Conservation (phyloP, 2,113 vertebrate genomes). For the Ochotona curzoniae region DNA sequence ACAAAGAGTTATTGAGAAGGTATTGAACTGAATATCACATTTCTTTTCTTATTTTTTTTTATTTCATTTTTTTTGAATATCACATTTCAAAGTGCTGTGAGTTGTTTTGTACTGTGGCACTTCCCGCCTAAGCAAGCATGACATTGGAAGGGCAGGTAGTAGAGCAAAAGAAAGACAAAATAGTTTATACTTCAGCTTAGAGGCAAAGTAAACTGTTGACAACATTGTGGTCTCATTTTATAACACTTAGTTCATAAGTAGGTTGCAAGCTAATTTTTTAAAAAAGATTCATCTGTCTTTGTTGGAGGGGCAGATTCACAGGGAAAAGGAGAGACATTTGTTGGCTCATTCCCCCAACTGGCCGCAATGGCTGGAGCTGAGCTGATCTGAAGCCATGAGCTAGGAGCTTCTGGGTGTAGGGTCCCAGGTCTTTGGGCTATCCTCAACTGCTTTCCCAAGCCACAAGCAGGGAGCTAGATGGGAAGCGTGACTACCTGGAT, state of each 20-base stretch:
- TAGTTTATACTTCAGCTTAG: slow-evolving; percentile 14
- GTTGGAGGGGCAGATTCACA: too few relatives aligned
- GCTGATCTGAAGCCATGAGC: too few relatives aligned
- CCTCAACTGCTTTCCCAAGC: too few relatives aligned
- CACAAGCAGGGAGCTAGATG: too few relatives aligned
- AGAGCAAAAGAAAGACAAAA: slow-evolving; percentile 40
- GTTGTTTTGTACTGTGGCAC: neutral
- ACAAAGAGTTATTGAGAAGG: slow-evolving; percentile 27
- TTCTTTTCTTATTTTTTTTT: slow-evolving; percentile 37
- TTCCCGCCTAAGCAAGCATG: slow-evolving; percentile 2
- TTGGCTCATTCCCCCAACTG: too few relatives aligned
- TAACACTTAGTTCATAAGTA: slow-evolving; percentile 16
- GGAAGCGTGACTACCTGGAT: too few relatives aligned
- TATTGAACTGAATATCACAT: slow-evolving; percentile 10
- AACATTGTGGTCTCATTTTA: neutral
- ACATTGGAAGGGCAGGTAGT: slow-evolving; percentile 1
- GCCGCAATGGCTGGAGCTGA: too few relatives aligned
- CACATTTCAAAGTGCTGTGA: slow-evolving; percentile 24
- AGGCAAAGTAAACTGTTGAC: slow-evolving; percentile 41
- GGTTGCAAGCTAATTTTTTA: neutral
- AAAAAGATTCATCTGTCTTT: too few relatives aligned
- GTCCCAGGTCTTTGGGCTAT: too few relatives aligned
- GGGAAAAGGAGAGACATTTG: too few relatives aligned
- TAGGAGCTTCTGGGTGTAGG: too few relatives aligned
- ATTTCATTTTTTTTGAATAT: too few relatives aligned